These are phyloP conservation scores for Champsocephalus esox DNA, from an alignment of 2,797 vertebrate genomes.

Conservation along the genomic window DNA sequence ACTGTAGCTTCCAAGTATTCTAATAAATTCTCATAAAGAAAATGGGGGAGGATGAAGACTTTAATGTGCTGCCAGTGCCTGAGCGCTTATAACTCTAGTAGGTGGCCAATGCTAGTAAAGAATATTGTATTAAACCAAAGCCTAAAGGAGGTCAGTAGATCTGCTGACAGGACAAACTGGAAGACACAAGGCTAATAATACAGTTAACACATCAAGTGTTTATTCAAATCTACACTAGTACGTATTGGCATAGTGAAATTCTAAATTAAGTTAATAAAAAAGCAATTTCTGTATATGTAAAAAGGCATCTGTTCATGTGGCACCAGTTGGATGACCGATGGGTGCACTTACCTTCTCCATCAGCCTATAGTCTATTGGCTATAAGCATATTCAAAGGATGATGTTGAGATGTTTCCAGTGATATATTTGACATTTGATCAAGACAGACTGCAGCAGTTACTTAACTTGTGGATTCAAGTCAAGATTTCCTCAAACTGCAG, in stretches of 20 bases:
- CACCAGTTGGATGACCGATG: not conserved
- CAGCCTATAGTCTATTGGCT: not conserved
- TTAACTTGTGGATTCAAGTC: no score
- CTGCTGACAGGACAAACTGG: not conserved
- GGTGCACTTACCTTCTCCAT: no score
- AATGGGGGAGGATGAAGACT: conserved; percentile 7
- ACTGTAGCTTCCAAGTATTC: conserved; percentile 33
- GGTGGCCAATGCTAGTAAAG: conserved; percentile 16
- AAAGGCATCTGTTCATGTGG: not conserved
- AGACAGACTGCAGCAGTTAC: not conserved
- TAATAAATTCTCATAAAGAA: conserved; percentile 28
- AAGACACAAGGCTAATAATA: not conserved
- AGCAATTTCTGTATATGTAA: no score
- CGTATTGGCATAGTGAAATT: not conserved
- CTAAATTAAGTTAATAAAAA: not conserved
- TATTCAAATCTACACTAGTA: not conserved
- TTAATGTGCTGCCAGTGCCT: conserved; percentile 14
- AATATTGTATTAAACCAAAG: not conserved
- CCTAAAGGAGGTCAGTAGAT: not conserved
- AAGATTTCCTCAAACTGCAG: no score
- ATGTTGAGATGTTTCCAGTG: not conserved
- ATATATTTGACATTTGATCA: not conserved
- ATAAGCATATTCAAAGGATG: not conserved
- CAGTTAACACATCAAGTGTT: not conserved
- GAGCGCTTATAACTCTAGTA: conserved; percentile 36